Base-by-base conservation (phyloP, 2,888 invertebrate genomes). In the Zelleria hepariella region DNA sequence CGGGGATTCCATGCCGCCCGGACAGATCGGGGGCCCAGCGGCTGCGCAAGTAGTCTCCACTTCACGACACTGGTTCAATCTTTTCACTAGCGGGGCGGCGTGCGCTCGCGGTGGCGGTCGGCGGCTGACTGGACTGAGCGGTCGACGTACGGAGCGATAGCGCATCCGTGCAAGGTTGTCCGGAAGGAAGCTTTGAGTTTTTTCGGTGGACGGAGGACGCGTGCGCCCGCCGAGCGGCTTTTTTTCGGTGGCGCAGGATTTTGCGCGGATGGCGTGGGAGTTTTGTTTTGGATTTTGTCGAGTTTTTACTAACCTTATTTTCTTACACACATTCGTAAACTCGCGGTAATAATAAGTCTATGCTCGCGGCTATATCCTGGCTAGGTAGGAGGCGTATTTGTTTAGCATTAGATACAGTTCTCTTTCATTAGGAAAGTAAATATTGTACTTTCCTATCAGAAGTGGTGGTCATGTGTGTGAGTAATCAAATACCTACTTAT, bases 1-100 rank as follows among this genome's bases (percentile, higher is more conserved):
- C 67, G 95, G 95, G 74, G 95, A 95, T 89, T 94, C 94, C 94
- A 95, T 95, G 85, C 86, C 85, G 80, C 79, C 74, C 78, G 84
- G 83, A 82, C 82, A 83, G 65, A 82, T 75, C 68, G 70, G 76
- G 75, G 82, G 82, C 82, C 83, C 83, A 77, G 82, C 78, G 86
- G 85, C 84, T 77, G 75, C 68, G 74, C 78, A 81, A 78, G 85
- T 77, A 77, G 80, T 78, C 83, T 87, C 86, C 87, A 86, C 88
- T 81, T 82, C 86, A 86, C 80, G 79, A 82, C 86, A 87, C 86
- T 83, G 78, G 78, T 74, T 72, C 75, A 75, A 80, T 76, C 68
- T 65, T 25, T 60, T 57, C 63, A 66, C 60, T 24, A 60, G 63
- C 65, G 67, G 25, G 52, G 58, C 69, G 75, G n/a, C 85, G 86